These are phyloP conservation scores for Pandemis heparana DNA, from an alignment of 2,888 invertebrate genomes.

Conservation along the genomic window DNA sequence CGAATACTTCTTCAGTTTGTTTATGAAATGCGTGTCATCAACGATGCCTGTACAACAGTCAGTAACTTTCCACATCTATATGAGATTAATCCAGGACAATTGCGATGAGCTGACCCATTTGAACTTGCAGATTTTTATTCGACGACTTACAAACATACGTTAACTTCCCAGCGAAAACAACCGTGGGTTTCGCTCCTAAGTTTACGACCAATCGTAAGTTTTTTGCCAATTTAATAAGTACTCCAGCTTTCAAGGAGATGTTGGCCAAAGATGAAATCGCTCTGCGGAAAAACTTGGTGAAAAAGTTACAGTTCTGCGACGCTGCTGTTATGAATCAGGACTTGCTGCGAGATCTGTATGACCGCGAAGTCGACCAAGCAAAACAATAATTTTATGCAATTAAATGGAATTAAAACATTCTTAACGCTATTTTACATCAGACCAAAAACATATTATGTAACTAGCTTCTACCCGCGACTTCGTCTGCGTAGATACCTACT, in stretches of 20 bases:
- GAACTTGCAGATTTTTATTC: constrained; percentile 60
- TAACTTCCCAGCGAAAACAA: constrained; percentile 69
- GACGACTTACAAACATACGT: constrained; percentile 66
- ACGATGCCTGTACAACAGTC: constrained; percentile 62
- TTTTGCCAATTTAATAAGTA: constrained; percentile 71
- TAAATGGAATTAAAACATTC: not conserved
- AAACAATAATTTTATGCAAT: not conserved
- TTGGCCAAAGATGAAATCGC: constrained; percentile 61
- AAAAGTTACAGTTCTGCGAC: constrained; percentile 70
- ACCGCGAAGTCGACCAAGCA: constrained; percentile 61
- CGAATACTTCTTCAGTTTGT: constrained; percentile 48
- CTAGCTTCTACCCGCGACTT: no score
- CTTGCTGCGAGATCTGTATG: constrained; percentile 59
- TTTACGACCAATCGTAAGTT: constrained; percentile 73
- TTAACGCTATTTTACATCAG: no score
- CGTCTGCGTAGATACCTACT: no score
- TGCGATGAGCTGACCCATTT: not conserved
- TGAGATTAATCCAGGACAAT: not conserved
- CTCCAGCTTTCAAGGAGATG: constrained; percentile 64
- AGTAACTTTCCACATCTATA: constrained; percentile 43
- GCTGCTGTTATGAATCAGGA: constrained; percentile 28
- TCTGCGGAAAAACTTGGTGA: constrained; percentile 54
- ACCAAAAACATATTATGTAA: no score
- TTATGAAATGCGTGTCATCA: constrained; percentile 50
- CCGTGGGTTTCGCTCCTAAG: constrained; percentile 68